These are phyloP conservation scores for Glaucomys volans DNA, from an alignment of 2,113 vertebrate genomes.

Conservation along the genomic window DNA sequence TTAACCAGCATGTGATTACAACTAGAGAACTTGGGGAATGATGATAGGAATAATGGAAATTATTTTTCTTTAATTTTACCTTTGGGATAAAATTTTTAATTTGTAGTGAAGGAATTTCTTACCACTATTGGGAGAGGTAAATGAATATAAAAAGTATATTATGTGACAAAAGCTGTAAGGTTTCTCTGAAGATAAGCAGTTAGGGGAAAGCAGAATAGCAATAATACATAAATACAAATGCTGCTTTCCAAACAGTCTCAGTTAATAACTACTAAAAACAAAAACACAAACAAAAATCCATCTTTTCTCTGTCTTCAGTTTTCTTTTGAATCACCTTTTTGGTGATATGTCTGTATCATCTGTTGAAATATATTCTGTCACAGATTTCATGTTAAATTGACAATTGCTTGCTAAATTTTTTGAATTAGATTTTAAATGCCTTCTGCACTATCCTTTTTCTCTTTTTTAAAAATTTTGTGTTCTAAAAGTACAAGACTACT, in stretches of 20 bases:
- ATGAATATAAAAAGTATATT: background rate
- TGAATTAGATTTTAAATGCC: background rate
- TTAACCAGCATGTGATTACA: background rate
- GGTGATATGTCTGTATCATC: background rate
- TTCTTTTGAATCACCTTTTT: background rate
- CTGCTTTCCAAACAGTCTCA: background rate
- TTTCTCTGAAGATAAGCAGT: slow-evolving; percentile 20
- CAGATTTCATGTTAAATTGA: background rate
- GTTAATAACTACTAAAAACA: background rate
- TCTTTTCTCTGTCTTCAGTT: background rate
- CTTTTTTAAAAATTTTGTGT: background rate
- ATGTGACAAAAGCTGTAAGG: background rate
- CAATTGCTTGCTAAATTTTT: background rate
- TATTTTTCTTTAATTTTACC: slow-evolving; percentile 30
- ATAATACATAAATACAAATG: slow-evolving; percentile 20
- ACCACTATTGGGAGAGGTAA: background rate
- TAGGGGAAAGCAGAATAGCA: background rate
- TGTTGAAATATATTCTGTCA: background rate
- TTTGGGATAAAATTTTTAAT: slow-evolving; percentile 33
- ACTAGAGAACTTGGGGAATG: background rate
- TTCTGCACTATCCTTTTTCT: background rate
- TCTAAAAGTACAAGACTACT: background rate
- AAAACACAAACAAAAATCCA: background rate
- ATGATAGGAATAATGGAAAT: slow-evolving; percentile 11
- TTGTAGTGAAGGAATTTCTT: slow-evolving; percentile 25